Conservation (phyloP, 1,140 invertebrate genomes). For the Danaus melanippus region DNA sequence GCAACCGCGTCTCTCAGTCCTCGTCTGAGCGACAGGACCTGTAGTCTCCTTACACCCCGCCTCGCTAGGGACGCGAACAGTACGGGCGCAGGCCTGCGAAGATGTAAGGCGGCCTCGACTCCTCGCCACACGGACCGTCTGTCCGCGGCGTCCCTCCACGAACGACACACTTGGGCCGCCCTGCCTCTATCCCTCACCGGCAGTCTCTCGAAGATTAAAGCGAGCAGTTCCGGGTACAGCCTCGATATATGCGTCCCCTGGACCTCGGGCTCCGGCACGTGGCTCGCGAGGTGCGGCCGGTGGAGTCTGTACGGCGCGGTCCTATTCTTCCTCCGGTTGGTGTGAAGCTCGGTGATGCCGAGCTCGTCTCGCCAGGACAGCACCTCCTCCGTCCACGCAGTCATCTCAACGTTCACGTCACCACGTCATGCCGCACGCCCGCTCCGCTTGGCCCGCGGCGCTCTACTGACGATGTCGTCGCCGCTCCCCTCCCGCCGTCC, state of each 20-base stretch:
- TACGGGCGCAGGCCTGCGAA: conserved; percentile 85
- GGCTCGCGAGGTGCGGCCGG: conserved; percentile 70
- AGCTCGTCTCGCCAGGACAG: conserved; percentile 59
- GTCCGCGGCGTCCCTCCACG: conserved; percentile 94
- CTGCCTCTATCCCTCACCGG: conserved; percentile 90
- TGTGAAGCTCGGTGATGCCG: conserved; percentile 55
- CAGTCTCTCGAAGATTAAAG: conserved; percentile 92
- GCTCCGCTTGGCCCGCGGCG: conserved; percentile 49
- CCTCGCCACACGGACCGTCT: conserved; percentile 93
- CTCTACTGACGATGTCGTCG: conserved; percentile 47
- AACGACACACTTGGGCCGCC: conserved; percentile 90
- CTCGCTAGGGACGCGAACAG: conserved; percentile 89
- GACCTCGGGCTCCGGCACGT: conserved; percentile 44
- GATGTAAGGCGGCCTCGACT: conserved; percentile 91
- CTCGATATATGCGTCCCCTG: conserved; percentile 86
- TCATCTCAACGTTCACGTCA: conserved; percentile 51
- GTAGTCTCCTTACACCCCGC: conserved; percentile 89
- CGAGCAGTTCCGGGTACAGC: conserved; percentile 93
- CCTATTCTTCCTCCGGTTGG: conserved; percentile 63
- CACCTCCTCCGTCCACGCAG: conserved; percentile 66
- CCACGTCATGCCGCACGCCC: conserved; percentile 63
- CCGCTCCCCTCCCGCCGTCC: conserved; percentile 34
- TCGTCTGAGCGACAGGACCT: conserved; percentile 88
- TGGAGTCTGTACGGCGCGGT: conserved; percentile 73
- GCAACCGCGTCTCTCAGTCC: conserved; percentile 90